Evolutionary conservation across 2,113 vertebrate genomes (phyloP).

Genomic region (Lonchura striata): DNA sequence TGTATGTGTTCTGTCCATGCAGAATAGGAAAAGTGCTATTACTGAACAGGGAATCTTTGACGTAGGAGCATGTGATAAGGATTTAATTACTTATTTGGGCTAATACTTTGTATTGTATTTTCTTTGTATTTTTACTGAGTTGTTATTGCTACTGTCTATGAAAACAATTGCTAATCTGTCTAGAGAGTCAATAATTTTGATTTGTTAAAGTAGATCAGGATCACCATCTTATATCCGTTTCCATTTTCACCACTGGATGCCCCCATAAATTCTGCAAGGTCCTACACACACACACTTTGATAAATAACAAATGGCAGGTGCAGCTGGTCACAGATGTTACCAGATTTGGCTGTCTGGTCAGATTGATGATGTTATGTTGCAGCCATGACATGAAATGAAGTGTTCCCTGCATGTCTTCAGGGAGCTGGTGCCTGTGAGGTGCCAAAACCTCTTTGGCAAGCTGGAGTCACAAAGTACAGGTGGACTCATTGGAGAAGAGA

Average conservation of each 20-base stretch:
- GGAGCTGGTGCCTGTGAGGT: not conserved
- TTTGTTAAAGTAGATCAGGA: not conserved
- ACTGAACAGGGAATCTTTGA: not conserved
- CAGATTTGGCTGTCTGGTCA: not conserved
- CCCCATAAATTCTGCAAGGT: not conserved
- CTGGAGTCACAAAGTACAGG: not conserved
- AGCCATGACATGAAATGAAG: not conserved
- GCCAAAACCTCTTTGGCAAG: not conserved
- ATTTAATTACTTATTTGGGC: not conserved
- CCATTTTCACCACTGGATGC: not conserved
- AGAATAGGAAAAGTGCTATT: not conserved
- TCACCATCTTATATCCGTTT: not conserved
- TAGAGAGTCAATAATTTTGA: not conserved
- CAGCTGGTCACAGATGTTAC: not conserved
- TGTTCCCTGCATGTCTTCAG: not conserved
- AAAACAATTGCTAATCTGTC: not conserved
- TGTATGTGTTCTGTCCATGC: not conserved
- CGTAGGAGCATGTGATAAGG: not conserved
- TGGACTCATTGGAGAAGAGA: not conserved
- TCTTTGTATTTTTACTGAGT: not conserved
- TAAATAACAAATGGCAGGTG: not conserved
- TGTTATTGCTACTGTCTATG: not conserved
- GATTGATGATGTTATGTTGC: not conserved
- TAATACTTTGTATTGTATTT: not conserved
- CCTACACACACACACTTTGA: not conserved